These are phyloP conservation scores for Lasioglossum albipes DNA, from an alignment of 1,140 invertebrate species.

Conservation along the genomic window DNA sequence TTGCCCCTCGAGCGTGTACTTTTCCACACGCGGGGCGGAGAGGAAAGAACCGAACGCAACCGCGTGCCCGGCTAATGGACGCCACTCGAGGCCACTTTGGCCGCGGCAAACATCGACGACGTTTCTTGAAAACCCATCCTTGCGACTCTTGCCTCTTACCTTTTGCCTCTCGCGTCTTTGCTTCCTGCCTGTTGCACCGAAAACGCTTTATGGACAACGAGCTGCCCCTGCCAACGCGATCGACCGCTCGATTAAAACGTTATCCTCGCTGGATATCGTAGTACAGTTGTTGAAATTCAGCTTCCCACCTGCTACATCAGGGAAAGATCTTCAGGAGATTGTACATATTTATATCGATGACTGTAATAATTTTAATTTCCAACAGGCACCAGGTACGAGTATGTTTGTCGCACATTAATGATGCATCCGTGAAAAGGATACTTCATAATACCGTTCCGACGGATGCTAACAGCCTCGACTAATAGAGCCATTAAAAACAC, in stretches of 20 bases:
- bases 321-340: too few species aligned
- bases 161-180: slow-evolving; percentile 14
- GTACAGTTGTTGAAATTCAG: too few species aligned
- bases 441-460: too few species aligned
- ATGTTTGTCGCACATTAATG: too few species aligned
- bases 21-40: slow-evolving; percentile 58
- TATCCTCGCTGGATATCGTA: not conserved
- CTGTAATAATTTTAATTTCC: too few species aligned
- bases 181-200: slow-evolving; percentile 52
- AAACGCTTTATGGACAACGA: slow-evolving; percentile 41
- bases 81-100: slow-evolving; percentile 78
- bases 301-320: too few species aligned
- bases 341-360: too few species aligned
- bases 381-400: too few species aligned
- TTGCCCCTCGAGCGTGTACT: slow-evolving; percentile 63
- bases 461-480: too few species aligned
- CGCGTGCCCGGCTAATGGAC: slow-evolving; percentile 76
- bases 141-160: slow-evolving; percentile 52
- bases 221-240: slow-evolving; percentile 13
- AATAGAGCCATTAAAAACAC: too few species aligned
- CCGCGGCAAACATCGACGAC: slow-evolving; percentile 76
- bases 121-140: slow-evolving; percentile 77
- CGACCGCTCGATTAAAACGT: not conserved
- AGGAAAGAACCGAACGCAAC: slow-evolving; percentile 56
- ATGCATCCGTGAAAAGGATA: too few species aligned